Evolutionary conservation across 2,113 vertebrate species (phyloP).

Genomic region (Geococcyx californianus): DNA sequence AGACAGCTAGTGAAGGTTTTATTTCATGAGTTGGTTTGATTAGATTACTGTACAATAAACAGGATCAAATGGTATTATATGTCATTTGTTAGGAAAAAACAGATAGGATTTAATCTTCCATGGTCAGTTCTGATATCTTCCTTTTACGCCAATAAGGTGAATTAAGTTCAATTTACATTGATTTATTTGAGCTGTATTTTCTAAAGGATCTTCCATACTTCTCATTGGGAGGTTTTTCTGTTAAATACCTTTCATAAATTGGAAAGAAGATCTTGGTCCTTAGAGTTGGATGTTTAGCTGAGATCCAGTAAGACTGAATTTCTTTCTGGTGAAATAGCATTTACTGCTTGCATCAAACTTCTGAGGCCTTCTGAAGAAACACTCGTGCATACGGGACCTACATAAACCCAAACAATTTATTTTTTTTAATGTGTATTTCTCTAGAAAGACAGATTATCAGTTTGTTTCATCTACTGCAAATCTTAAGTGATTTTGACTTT

Average conservation of each 20-base stretch:
- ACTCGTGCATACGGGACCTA: not conserved
- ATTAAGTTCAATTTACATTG: not conserved
- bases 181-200: not conserved
- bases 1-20: not conserved
- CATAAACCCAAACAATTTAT: not conserved
- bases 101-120: not conserved
- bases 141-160: not conserved
- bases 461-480: not conserved
- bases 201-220: not conserved
- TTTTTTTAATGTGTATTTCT: not conserved
- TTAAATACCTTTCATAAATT: not conserved
- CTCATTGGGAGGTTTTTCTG: not conserved
- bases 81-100: not conserved
- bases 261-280: not conserved
- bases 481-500: not conserved
- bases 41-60: not conserved
- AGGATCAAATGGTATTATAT: not conserved
- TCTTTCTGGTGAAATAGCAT: not conserved
- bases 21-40: not conserved
- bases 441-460: not conserved
- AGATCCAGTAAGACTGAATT: not conserved
- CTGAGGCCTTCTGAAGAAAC: not conserved
- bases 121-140: not conserved
- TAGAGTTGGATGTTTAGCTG: not conserved
- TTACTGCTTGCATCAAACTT: not conserved